Conservation (phyloP, 1,140 invertebrate genomes). For the Zaprionus ornatus region DNA sequence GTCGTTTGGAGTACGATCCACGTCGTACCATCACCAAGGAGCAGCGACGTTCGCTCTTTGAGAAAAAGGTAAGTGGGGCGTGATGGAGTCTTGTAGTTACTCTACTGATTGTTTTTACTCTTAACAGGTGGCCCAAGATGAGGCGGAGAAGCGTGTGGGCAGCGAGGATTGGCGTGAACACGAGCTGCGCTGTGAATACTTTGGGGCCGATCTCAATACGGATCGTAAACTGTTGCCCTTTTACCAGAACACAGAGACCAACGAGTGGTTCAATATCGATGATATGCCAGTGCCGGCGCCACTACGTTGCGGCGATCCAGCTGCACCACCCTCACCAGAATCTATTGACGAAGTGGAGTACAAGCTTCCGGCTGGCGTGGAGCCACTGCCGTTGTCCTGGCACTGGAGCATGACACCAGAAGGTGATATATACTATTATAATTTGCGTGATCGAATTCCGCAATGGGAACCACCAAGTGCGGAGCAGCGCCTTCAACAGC, state of each 20-base stretch:
- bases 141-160: slow-evolving; percentile 86
- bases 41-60: slow-evolving; percentile 89
- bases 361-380: slow-evolving; percentile 85
- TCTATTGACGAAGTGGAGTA: slow-evolving; percentile 63
- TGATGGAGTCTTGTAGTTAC: neutral
- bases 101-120: neutral
- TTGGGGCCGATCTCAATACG: slow-evolving; percentile 86
- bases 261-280: slow-evolving; percentile 86
- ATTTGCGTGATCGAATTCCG: slow-evolving; percentile 91
- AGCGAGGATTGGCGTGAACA: slow-evolving; percentile 87
- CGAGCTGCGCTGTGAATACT: slow-evolving; percentile 87
- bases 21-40: slow-evolving; percentile 60
- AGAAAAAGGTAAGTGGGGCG: slow-evolving; percentile 83
- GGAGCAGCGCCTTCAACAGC: slow-evolving; percentile 63
- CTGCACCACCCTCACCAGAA: slow-evolving; percentile 58
- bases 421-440: slow-evolving; percentile 96
- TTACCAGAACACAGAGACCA: slow-evolving; percentile 86
- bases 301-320: slow-evolving; percentile 64
- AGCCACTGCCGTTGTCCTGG: slow-evolving; percentile 92
- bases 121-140: slow-evolving; percentile 87
- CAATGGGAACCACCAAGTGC: slow-evolving; percentile 93
- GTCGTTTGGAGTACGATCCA: slow-evolving; percentile 31
- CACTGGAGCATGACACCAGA: slow-evolving; percentile 91
- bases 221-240: slow-evolving; percentile 86
- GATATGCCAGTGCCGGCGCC: slow-evolving; percentile 82